Conservation (phyloP, 2,113 vertebrate genomes). For the Lethenteron camtschaticum region DNA sequence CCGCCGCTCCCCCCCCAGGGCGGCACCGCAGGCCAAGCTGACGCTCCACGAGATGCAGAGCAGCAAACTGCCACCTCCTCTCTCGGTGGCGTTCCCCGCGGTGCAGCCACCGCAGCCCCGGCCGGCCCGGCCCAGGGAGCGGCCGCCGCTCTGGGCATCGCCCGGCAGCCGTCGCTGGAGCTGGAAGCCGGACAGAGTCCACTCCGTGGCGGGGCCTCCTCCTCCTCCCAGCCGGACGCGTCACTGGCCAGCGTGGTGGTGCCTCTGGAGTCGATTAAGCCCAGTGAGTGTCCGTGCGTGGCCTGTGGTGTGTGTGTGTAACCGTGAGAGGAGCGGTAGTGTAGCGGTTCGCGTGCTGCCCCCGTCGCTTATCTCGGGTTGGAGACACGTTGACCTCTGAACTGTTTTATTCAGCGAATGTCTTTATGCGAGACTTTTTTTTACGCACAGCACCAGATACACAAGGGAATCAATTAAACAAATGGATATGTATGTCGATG, state of each 20-base stretch:
- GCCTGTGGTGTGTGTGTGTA: neutral
- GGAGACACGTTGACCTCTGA: no score
- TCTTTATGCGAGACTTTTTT: no score
- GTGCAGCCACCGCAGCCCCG: neutral
- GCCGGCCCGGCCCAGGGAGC: no score
- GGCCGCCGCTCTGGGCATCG: no score
- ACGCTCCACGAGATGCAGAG: constrained; percentile 1
- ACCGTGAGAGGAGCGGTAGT: neutral
- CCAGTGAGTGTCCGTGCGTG: constrained; percentile 45
- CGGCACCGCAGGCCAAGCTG: constrained; percentile 3
- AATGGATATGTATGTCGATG: no score
- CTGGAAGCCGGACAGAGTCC: no score
- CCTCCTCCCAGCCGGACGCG: constrained; percentile 31
- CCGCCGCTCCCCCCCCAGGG: constrained; percentile 12
- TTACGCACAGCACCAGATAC: no score
- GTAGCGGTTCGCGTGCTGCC: constrained; percentile 1
- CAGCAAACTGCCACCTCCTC: neutral
- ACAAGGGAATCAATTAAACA: no score
- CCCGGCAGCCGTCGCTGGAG: no score
- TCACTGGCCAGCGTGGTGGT: constrained; percentile 53
- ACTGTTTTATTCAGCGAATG: no score
- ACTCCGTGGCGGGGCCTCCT: constrained; percentile 18
- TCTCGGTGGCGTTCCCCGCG: neutral
- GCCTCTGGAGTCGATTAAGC: constrained; percentile 59
- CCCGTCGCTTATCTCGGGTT: neutral